These are phyloP conservation scores for Bactericera cockerelli DNA, from an alignment of 1,140 invertebrate genomes.

Conservation along the genomic window DNA sequence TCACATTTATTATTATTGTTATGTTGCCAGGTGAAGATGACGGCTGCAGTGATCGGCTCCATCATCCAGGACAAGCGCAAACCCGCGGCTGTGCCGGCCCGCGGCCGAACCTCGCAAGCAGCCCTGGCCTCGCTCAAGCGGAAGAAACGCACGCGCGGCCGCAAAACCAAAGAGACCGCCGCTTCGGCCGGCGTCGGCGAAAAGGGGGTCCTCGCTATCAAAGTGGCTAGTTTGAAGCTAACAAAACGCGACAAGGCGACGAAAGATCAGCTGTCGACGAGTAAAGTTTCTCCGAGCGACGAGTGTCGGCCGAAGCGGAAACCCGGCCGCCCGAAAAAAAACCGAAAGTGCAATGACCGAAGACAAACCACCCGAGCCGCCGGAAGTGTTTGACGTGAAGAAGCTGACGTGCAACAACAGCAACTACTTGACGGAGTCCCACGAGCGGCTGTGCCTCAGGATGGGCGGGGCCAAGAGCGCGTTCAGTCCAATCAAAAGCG, in stretches of 20 bases:
- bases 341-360: background rate
- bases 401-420: conserved; percentile 4
- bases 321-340: conserved; percentile 1
- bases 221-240: background rate
- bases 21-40: conserved; percentile 18
- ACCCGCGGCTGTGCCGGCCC: background rate
- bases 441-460: background rate
- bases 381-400: background rate
- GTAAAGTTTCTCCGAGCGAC: background rate
- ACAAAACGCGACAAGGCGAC: background rate
- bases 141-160: background rate
- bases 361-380: background rate
- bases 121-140: background rate
- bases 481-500: too few species aligned
- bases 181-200: background rate
- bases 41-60: conserved; percentile 9
- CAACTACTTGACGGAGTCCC: background rate
- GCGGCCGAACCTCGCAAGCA: background rate
- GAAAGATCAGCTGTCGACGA: background rate
- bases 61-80: conserved; percentile 1
- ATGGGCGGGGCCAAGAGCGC: too few species aligned
- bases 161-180: background rate
- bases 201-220: background rate
- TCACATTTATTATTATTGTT: too few species aligned
- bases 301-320: background rate